Base-by-base conservation (phyloP, 2,888 invertebrate genomes). In the Nineta flava region DNA sequence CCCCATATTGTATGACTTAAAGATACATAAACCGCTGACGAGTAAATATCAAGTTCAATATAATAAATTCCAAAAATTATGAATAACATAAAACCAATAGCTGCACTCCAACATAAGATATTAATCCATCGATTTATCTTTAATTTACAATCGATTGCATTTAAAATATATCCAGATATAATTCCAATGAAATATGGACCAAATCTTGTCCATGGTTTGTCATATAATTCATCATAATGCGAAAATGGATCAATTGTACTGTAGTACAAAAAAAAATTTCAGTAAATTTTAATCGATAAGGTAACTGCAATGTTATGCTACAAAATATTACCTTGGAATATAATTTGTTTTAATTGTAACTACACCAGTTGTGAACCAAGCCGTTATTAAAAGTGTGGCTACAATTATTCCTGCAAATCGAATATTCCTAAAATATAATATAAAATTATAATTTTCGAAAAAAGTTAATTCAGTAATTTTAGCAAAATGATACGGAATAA, bases 341-440 rank as follows among this genome's bases (percentile, higher is more conserved):
- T 63, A 59, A 31, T 60, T 53, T 2, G 59, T 56, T 5, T 59
- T 57, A 53, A 70, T 62, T 0, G 73, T 67, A 13, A 68, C 65
- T 42, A 70, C 60, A 2, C 73, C 68, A 17, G 77, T 75, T 1
- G 68, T 69, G 2, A 69, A 66, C 51, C 72, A 68, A 1, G 68
- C 63, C 21, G 73, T 57, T 51, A 73, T 60, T 15, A 70, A 60
- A 1, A 63, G 60, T 40, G 59, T 56, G 2, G 66, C 68, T 16
- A 69, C 59, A 5, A 64, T 56, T 1, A 63, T 63, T n/a, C 35
- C 47, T 9, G 47, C 47, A 7, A 47, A 6, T 9, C 13, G 16
- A n/a, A 35, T 47, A 6, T 47, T 35, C 16, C 47, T 47, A 46
- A 46, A 46, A 35, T 9, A 47, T 16, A 35, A 13, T 4, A 46